Base-by-base conservation (phyloP, 2,888 invertebrate species). In the Drosophila siamana region DNA sequence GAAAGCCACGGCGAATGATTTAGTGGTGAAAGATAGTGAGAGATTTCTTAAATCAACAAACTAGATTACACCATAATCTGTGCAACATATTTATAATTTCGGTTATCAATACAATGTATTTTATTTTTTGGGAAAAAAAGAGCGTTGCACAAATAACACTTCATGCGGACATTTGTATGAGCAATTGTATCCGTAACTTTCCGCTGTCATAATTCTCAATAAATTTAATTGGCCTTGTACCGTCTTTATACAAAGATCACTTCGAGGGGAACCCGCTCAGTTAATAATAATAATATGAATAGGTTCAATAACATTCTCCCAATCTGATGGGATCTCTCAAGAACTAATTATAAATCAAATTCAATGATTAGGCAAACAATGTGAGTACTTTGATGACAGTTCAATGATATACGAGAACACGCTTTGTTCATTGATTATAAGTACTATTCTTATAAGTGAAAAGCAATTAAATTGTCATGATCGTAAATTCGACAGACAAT, bases 391-490 rank as follows among this genome's bases (percentile, higher is more conserved):
- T 48, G 13, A 22, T 9, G 16, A 9, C 16, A 19, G 30, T n/a
- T 48, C n/a, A 30, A 48, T 33, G 24, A 16, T 51, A 24, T 38
- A 24, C 4, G 16, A 16, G 8, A 38, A 13, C 50, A 44, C 38
- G 44, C 26, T 41, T 22, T 16, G 19, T 19, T 19, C n/a, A 22
- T 47, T 26, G 51, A 57, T 24, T 16, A 33, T 2, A 44, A 16
- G 7, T 30, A 33, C n/a, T 33, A 1, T 11, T 33, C 11, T 11
- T 33, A 33, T 33, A 43, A 22, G 16, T 41, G 43, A 44, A 36
- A 13, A 33, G 19, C 33, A 16, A 26, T 59, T 72, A 54, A 54
- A 9, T 38, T 55, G 44, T 19, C 33, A 33, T 15, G 46, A 51
- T 47, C 40, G 40, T 60, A 33, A 41, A 60, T 48, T 46, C 30